These are phyloP conservation scores for Sisyra nigra DNA, from an alignment of 2,888 invertebrate genomes.

Conservation along the genomic window DNA sequence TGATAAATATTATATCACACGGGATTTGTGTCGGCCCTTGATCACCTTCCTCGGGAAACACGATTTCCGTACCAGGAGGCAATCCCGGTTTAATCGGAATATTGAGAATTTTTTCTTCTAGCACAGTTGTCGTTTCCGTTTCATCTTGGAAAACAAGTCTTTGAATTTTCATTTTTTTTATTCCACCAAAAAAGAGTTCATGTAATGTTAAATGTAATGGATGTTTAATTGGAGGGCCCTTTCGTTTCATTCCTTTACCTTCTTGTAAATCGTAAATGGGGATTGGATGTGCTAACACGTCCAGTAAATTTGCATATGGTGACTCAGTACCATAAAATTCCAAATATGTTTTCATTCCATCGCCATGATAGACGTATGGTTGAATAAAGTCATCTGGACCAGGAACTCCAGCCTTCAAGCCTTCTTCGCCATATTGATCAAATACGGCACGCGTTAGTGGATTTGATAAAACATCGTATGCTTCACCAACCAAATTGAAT, in stretches of 20 bases:
- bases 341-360: conserved; percentile 53
- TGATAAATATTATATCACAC: conserved; percentile 60
- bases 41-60: conserved; percentile 66
- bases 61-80: conserved; percentile 51
- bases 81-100: conserved; percentile 62
- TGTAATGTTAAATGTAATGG: conserved; percentile 34
- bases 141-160: conserved; percentile 49
- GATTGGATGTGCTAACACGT: conserved; percentile 44
- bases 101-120: conserved; percentile 54
- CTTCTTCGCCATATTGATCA: conserved; percentile 82
- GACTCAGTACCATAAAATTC: conserved; percentile 72
- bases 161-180: conserved; percentile 74
- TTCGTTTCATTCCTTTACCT: conserved; percentile 44
- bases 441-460: conserved; percentile 56
- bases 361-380: conserved; percentile 68
- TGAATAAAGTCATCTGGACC: conserved; percentile 48
- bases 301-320: conserved; percentile 63
- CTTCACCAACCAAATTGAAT: conserved; percentile 54
- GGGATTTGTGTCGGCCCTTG: conserved; percentile 56
- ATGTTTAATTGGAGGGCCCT: conserved; percentile 32
- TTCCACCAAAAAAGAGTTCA: conserved; percentile 48
- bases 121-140: conserved; percentile 40
- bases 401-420: conserved; percentile 64
- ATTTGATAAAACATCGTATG: conserved; percentile 61
- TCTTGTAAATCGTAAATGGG: conserved; percentile 43